Evolutionary conservation across 2,113 vertebrate species (phyloP).

Genomic region (Tetraodon nigroviridis): DNA sequence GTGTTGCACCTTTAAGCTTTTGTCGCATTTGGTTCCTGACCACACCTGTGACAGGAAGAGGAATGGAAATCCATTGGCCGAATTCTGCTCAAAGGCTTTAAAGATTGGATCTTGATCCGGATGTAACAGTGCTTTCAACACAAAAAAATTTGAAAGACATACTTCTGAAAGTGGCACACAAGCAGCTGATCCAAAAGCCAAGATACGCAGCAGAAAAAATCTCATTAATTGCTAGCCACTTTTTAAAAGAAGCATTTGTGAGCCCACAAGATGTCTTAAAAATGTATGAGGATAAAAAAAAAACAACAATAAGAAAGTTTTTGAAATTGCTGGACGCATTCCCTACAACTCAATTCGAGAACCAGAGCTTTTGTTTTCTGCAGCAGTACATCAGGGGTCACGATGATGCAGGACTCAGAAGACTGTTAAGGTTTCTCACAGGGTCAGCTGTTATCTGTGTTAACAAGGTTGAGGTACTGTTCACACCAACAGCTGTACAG

Average conservation of each 20-base stretch:
- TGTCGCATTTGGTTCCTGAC: no score
- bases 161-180: constrained; percentile 34
- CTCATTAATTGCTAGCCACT: constrained; percentile 9
- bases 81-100: constrained; percentile 13
- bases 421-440: no score
- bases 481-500: no score
- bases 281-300: constrained; percentile 41
- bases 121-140: constrained; percentile 34
- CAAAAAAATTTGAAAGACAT: no score
- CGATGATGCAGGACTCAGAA: constrained; percentile 5
- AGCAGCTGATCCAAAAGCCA: constrained; percentile 39
- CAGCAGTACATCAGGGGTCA: constrained; percentile 17
- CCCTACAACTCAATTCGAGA: constrained; percentile 34
- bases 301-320: constrained; percentile 25
- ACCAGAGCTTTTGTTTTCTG: constrained; percentile 32
- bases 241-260: constrained; percentile 9
- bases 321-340: constrained; percentile 29
- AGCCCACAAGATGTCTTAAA: constrained; percentile 7
- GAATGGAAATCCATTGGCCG: constrained; percentile 18
- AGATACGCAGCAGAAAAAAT: constrained; percentile 37
- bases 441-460: no score
- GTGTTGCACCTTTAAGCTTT: no score
- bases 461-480: no score
- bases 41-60: no score
- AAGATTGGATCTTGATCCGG: constrained; percentile 20